Conservation (phyloP, 2,888 invertebrate species). For the Microchrysa polita region DNA sequence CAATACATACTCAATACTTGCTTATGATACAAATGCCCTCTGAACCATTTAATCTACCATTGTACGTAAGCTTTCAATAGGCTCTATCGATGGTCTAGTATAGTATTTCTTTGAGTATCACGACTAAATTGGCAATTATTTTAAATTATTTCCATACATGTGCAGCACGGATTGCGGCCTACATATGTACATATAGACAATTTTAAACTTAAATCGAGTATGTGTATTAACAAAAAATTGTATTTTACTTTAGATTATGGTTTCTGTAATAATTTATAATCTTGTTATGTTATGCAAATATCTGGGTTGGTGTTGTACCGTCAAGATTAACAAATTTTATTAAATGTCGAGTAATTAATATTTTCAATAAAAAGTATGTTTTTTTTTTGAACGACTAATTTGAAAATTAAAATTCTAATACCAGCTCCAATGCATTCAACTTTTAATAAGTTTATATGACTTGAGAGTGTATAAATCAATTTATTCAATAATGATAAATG, state of each 20-base stretch:
- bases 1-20: neutral
- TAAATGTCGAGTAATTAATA: slow-evolving; percentile 4
- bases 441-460: too few species aligned
- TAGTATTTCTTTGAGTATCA: slow-evolving; percentile 12
- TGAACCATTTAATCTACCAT: neutral
- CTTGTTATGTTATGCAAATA: slow-evolving; percentile 34
- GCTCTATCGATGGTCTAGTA: slow-evolving; percentile 15
- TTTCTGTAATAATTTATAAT: slow-evolving; percentile 26
- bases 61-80: slow-evolving; percentile 11
- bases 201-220: neutral
- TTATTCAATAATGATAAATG: too few species aligned
- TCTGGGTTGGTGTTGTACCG: slow-evolving; percentile 16
- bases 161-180: neutral
- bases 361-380: neutral
- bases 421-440: too few species aligned
- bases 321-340: slow-evolving; percentile 18
- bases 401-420: too few species aligned
- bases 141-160: slow-evolving; percentile 21
- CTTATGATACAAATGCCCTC: slow-evolving; percentile 6
- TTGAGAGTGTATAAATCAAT: too few species aligned
- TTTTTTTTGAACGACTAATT: too few species aligned
- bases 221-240: slow-evolving; percentile 21
- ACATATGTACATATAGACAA: neutral
- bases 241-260: neutral
- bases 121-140: slow-evolving; percentile 26